Evolutionary conservation across 2,113 vertebrate species (phyloP), one percentile per base, ranked within the genome.

Genomic region (Boleophthalmus pectinirostris): DNA sequence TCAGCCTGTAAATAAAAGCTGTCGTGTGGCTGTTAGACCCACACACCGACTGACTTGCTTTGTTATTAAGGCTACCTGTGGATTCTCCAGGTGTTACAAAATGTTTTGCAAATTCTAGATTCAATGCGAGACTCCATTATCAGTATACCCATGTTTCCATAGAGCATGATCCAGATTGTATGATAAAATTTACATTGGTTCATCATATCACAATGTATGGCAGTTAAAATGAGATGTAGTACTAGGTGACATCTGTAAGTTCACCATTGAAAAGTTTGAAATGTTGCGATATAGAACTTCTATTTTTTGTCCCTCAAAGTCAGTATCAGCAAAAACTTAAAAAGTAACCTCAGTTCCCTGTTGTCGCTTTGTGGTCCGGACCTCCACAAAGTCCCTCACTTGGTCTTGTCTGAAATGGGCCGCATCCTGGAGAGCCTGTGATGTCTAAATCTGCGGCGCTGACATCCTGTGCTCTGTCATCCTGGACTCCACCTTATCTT

Each of bases 401-500:
- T 10, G 20, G 18, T 38, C 33, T 38, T 1, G 33, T 38, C 61
- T 43, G 61, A 64, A 64, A 43, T 64, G 33, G 9, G 33, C 60
- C n/a, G 29, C 9, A 10, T 64, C 61, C n/a, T 25, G 14, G 12
- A 20, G 58, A 61, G 24, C 58, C 61, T 64, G 33, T 43, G 61
- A 64, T 64, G 61, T 64, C 61, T 38, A 64, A 64, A 64, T 64
- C 61, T 33, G 1, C 25, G 5, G 25, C 15, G 25, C 20, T 61
- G 58, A 61, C 58, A 33, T 25, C 14, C 33, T n/a, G 18, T n/a
- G 29, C 61, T 64, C 61, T 64, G 33, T 64, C 61, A 64, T 64
- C 61, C 61, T 10, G 61, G 29, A 64, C 61, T 64, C 61, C 20
- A 64, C 61, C 61, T 64, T 64, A 64, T 64, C 61, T 64, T 64